A percentile compares a stretch with the other conserved stretches of the same genome.
phyloP scores from a whole-genome alignment of 2,888 invertebrate genomes.

The Lasioglossum morio region DNA sequence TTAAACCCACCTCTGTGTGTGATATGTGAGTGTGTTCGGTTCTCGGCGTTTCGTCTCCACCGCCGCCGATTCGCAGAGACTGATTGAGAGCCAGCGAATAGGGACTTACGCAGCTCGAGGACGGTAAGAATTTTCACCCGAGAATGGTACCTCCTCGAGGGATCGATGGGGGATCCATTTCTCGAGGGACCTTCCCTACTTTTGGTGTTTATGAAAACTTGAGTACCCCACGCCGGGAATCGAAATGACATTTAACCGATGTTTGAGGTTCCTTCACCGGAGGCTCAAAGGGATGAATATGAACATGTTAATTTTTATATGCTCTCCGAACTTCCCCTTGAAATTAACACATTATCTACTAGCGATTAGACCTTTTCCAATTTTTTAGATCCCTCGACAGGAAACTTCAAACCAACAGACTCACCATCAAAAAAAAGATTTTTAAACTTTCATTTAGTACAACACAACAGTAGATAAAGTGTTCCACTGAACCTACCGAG shows the following conservation, averaged over 20 bases:
- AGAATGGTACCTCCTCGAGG: not conserved
- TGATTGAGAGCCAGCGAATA: not conserved
- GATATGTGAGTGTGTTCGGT: constrained; percentile 59
- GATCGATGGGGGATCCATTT: not conserved
- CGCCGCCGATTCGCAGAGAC: not conserved
- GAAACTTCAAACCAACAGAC: too few relatives aligned
- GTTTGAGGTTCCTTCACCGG: not conserved
- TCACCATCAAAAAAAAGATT: too few relatives aligned
- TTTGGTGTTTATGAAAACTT: not conserved
- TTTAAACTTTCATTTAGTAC: too few relatives aligned
- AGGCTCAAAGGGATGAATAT: not conserved
- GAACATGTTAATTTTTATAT: not conserved
- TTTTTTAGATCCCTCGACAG: too few relatives aligned
- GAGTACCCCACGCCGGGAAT: not conserved
- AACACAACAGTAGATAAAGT: too few relatives aligned
- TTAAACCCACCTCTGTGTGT: constrained; percentile 39
- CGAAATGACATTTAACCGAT: not conserved
- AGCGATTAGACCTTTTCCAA: too few relatives aligned
- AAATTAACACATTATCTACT: too few relatives aligned
- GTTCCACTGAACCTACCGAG: too few relatives aligned
- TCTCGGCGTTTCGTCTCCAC: constrained; percentile 3
- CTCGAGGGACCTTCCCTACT: not conserved
- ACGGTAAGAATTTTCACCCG: not conserved
- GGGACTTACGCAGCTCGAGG: not conserved
- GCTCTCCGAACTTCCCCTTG: too few relatives aligned